Evolutionary conservation across 2,113 vertebrate species (phyloP).

Genomic region (Halichoerus grypus): DNA sequence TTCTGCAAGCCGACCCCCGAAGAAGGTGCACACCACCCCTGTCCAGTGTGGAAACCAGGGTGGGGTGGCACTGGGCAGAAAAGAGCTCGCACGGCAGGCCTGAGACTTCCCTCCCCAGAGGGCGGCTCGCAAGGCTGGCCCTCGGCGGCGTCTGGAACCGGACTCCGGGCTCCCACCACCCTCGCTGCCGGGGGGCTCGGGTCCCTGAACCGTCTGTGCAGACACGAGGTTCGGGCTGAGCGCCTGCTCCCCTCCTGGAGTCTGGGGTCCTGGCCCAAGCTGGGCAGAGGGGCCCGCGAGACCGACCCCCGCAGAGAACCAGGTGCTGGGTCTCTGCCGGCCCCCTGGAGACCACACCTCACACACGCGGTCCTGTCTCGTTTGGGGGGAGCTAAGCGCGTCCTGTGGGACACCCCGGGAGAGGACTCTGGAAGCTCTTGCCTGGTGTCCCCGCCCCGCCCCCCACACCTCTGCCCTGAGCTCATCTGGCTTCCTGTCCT

Average conservation of each 20-base stretch:
- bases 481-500: neutral
- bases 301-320: neutral
- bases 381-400: neutral
- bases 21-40: rapidly evolving
- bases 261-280: rapidly evolving
- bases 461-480: neutral
- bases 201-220: rapidly evolving
- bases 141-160: rapidly evolving
- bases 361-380: rapidly evolving
- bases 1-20: neutral
- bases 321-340: neutral
- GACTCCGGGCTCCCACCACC: neutral
- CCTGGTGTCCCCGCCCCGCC: rapidly evolving
- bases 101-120: rapidly evolving
- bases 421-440: neutral
- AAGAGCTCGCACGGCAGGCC: rapidly evolving
- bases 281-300: rapidly evolving
- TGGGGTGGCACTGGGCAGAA: too few relatives aligned
- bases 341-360: neutral
- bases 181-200: rapidly evolving
- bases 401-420: neutral
- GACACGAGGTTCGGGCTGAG: rapidly evolving
- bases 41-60: neutral
- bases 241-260: neutral
- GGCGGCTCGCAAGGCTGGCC: neutral